Evolutionary conservation across 2,888 invertebrate species (phyloP), one percentile per base, ranked within the genome.

Genomic region (Eupithecia inturbata): DNA sequence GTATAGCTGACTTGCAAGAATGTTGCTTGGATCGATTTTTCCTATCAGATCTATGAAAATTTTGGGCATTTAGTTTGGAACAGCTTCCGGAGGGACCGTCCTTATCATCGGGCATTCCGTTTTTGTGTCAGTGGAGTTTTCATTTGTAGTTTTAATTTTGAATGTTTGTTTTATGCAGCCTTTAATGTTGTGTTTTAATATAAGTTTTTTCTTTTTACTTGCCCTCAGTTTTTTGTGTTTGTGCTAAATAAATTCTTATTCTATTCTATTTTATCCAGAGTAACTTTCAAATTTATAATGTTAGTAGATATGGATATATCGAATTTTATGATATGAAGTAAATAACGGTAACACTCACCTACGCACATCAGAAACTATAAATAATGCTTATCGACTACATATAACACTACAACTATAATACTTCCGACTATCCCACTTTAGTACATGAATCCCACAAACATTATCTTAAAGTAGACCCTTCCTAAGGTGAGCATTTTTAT

Each of bases 401-500:
- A 74, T 71, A 71, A 69, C 41, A 26, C 12, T 57, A 70, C 49
- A 68, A 70, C 72, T 67, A 67, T 67, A 70, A 72, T 70, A 72
- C 72, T 91, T 88, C 89, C 83, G 87, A 88, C 89, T 87, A 85
- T 85, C 87, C 87, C 88, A 90, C 89, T 72, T 88, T 88, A 91
- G 91, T 89, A 89, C 89, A 75, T 83, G 89, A 89, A 89, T 89
- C 88, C 88, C 88, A 83, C 87, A 85, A 87, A 89, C 91, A 91
- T 92, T 90, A 92, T 91, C 90, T 88, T 88, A 86, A 87, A 91
- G 88, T 89, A 85, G 89, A 89, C 91, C 92, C 91, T 91, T 90
- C 88, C 85, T 86, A 89, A 91, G 93, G 92, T 92, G 91, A 92
- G 89, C 89, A 89, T 91, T 93, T 93, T 93, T 92, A 92, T 93